A percentile compares a stretch with the other conserved stretches of the same genome.
phyloP scores from a whole-genome alignment of 1,140 invertebrate species.

The Eriosoma lanigerum region DNA sequence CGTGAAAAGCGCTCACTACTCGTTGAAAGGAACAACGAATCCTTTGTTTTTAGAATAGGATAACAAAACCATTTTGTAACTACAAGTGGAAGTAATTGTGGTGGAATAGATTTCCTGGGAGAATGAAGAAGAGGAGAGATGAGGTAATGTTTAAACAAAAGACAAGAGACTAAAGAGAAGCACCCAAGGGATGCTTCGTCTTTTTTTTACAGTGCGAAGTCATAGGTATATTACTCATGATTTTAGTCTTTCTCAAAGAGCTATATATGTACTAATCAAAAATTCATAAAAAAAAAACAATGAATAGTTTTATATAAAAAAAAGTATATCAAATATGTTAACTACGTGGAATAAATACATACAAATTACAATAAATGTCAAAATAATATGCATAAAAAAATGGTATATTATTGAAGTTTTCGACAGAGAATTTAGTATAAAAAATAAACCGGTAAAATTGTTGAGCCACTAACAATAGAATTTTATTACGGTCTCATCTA shows the following conservation, averaged over 20 bases:
- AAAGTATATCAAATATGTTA: too few relatives aligned
- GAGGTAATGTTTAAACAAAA: constrained; percentile 21
- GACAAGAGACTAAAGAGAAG: constrained; percentile 11
- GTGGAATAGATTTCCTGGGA: constrained; percentile 17
- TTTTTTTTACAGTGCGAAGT: constrained; percentile 24
- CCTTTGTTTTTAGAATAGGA: constrained; percentile 15
- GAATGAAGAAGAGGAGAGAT: neutral
- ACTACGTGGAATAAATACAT: too few relatives aligned
- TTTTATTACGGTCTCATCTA: constrained; percentile 43
- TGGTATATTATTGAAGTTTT: neutral
- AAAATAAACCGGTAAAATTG: constrained; percentile 33
- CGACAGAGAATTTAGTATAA: neutral
- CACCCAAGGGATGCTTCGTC: neutral
- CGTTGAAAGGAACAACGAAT: constrained; percentile 25
- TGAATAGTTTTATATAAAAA: too few relatives aligned
- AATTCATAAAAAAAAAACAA: too few relatives aligned
- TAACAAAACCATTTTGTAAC: constrained; percentile 28
- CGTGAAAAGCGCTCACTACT: neutral
- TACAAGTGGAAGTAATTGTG: constrained; percentile 32
- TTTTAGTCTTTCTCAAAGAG: neutral
- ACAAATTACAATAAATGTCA: neutral
- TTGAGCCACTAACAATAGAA: constrained; percentile 38
- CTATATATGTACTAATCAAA: neutral
- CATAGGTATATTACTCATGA: neutral
- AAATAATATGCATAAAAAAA: neutral